These are phyloP conservation scores for Ennomos erosarius DNA, from an alignment of 2,888 invertebrate genomes.

Conservation along the genomic window DNA sequence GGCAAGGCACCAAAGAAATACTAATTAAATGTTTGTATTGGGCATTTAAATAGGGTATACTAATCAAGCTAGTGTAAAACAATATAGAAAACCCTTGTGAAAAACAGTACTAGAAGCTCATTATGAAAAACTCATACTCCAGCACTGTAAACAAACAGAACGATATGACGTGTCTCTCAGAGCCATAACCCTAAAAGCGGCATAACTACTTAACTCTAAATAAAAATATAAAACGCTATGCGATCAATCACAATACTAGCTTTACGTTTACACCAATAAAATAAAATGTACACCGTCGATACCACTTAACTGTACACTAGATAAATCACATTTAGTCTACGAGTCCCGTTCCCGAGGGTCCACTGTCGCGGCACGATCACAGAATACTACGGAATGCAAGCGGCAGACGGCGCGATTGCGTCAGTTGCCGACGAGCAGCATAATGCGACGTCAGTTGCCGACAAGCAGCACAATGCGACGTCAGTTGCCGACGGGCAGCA, in stretches of 20 bases:
- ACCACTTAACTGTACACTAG: conserved; percentile 79
- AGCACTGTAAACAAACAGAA: conserved; percentile 33
- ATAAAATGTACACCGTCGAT: conserved; percentile 80
- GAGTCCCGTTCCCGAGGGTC: conserved; percentile 6
- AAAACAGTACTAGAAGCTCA: conserved; percentile 34
- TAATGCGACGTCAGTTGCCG: conserved; percentile 6
- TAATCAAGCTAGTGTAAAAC: conserved; percentile 29
- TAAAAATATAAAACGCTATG: conserved; percentile 63
- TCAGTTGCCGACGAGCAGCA: conserved; percentile 71
- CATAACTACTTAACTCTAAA: conserved; percentile 30
- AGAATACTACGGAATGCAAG: conserved; percentile 61
- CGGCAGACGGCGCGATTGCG: conserved; percentile 34
- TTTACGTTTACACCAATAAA: conserved; percentile 69
- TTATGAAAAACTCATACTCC: conserved; percentile 33
- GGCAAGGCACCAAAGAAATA: conserved; percentile 40
- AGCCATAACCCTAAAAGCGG: conserved; percentile 32
- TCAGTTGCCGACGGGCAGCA: conserved; percentile 80
- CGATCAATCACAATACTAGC: conserved; percentile 82
- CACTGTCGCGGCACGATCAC: conserved; percentile 57
- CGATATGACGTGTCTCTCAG: conserved; percentile 15
- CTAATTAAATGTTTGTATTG: conserved; percentile 7
- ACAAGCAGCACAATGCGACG: conserved; percentile 36
- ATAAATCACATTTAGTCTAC: conserved; percentile 75
- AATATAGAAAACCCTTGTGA: conserved; percentile 21
- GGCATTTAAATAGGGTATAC: conserved; percentile 14